Evolutionary conservation across 2,113 vertebrate species (phyloP), one percentile per base, ranked within the genome.

Genomic region (Psilopsiagon aurifrons): DNA sequence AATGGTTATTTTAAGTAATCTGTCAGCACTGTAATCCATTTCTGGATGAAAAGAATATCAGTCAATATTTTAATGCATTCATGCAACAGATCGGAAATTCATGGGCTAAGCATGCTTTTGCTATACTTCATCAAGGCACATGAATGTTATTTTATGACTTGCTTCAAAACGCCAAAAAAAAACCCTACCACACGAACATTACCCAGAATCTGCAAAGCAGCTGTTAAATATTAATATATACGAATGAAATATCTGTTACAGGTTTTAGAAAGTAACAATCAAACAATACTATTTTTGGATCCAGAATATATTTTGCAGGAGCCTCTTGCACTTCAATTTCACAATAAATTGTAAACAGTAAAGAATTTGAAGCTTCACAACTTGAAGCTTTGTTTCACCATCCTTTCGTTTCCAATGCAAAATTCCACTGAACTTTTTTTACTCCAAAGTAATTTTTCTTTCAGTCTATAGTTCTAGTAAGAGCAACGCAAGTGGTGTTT

Each of bases 1-100:
- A 86, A 49, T 8, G 37, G 66, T 69, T 95, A 93, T 93, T 94
- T 91, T 75, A 91, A 92, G 92, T 60, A 90, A 90, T 64, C 60
- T 86, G 73, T 76, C 80, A 95, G 43, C 47, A 93, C 88, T 70
- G 73, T 90, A 90, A 90, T 84, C 79, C 35, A 41, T 84, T 92
- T 94, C 68, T 83, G 83, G 62, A 63, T 78, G 35, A 86, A 90
- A 59, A 75, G 31, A 82, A 16, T 88, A 75, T 78, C 79, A 93
- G 64, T 78, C 86, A 51, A 33, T 13, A 49, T 15, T 69, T 77
- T 31, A 68, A 75, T 68, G 47, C 33, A 81, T 69, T 28, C 83
- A 76, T 75, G 78, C 47, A 62, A 76, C 28, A 91, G 47, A 89
- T 46, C 35, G 73, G 66, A 87, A 84, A 85, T 37, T 63, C 41